Evolutionary conservation across 2,888 invertebrate genomes (phyloP).

Genomic region (Perdita meconis): DNA sequence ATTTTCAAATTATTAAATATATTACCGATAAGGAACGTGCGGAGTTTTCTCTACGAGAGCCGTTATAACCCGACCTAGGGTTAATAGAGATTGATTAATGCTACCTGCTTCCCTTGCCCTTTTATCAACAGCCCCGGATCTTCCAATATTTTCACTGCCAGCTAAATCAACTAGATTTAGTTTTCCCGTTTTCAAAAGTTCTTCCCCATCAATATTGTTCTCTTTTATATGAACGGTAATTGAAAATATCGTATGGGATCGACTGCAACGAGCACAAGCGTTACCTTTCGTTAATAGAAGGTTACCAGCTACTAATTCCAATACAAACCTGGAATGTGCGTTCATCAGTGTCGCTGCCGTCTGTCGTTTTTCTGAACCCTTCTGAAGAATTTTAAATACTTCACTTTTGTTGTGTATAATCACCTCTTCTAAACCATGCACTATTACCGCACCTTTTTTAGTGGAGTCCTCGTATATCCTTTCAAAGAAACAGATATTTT

Average conservation of each 20-base stretch:
- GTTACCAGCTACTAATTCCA: background rate
- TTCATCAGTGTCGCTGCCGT: conserved; percentile 98
- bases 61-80: conserved; percentile 97
- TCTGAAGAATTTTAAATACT: conserved; percentile 94
- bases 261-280: conserved; percentile 86
- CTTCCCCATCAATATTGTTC: conserved; percentile 94
- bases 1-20: background rate
- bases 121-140: conserved; percentile 96
- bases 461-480: conserved; percentile 91
- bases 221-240: conserved; percentile 97
- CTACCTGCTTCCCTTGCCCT: conserved; percentile 97
- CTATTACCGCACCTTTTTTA: conserved; percentile 95
- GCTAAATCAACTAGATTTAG: conserved; percentile 98
- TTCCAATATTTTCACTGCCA: conserved; percentile 98
- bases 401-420: conserved; percentile 94
- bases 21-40: conserved; percentile 96
- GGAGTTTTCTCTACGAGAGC: conserved; percentile 95
- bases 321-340: conserved; percentile 91
- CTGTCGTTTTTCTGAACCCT: conserved; percentile 93
- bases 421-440: conserved; percentile 96
- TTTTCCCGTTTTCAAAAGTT: conserved; percentile 97
- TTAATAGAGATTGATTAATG: conserved; percentile 97
- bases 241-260: conserved; percentile 98
- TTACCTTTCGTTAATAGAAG: background rate
- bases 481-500: conserved; percentile 34